Percentiles rank a stretch among this genome's conserved stretches.
phyloP scores from a whole-genome alignment of 1,140 invertebrate genomes.

The Hyposmocoma kahamanoa region DNA sequence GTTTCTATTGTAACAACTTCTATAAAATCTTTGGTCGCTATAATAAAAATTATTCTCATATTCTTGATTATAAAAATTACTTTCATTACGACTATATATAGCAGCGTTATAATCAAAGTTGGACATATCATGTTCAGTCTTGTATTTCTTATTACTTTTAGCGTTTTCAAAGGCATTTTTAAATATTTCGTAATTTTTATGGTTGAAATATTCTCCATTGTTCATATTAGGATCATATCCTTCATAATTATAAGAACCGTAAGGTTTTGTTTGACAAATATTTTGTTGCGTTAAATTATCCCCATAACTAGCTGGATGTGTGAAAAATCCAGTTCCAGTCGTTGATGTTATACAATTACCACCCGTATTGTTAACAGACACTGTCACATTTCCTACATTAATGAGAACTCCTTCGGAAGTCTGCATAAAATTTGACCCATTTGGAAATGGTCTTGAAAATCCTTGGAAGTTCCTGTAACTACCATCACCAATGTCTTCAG shows the following conservation, averaged over 20 bases:
- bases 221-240: slow-evolving; percentile 26
- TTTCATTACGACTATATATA: slow-evolving; percentile 39
- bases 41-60: slow-evolving; percentile 50
- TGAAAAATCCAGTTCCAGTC: slow-evolving; percentile 75
- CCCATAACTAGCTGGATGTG: slow-evolving; percentile 47
- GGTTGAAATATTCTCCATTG: slow-evolving; percentile 55
- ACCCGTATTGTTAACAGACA: slow-evolving; percentile 82
- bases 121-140: slow-evolving; percentile 23
- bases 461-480: slow-evolving; percentile 62
- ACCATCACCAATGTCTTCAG: slow-evolving; percentile 49
- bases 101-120: slow-evolving; percentile 29
- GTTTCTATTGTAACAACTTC: slow-evolving; percentile 47
- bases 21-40: slow-evolving; percentile 53
- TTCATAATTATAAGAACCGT: slow-evolving; percentile 20
- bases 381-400: slow-evolving; percentile 84
- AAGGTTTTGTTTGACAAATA: slow-evolving; percentile 32
- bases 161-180: slow-evolving; percentile 75
- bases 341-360: slow-evolving; percentile 83
- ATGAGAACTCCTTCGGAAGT: slow-evolving; percentile 75
- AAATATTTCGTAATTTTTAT: slow-evolving; percentile 74
- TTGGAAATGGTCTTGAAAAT: slow-evolving; percentile 63
- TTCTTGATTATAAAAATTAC: slow-evolving; percentile 30
- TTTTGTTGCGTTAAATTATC: slow-evolving; percentile 45
- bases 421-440: slow-evolving; percentile 66
- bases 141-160: slow-evolving; percentile 50